Evolutionary conservation across 1,140 invertebrate genomes (phyloP), one percentile per base, ranked within the genome.

Genomic region (Nomia melanderi): DNA sequence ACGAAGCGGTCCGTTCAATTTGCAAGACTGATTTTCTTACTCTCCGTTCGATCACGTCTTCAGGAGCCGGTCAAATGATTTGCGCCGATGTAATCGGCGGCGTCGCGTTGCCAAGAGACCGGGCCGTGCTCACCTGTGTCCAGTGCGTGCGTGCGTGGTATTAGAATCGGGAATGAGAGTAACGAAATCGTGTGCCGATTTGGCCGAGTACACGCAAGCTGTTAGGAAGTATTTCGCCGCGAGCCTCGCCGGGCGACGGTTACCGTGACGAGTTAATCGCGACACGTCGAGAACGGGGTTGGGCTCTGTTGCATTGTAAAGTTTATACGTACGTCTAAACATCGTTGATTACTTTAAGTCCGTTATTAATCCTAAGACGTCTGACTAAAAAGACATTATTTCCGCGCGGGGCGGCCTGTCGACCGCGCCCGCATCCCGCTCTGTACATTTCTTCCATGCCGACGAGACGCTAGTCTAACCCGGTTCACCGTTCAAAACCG

Each of bases 311-410:
- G 80, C 78, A 84, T 88, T 89, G 87, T 87, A 89, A 88, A 88
- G 85, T 90, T 90, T 88, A 88, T 89, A 87, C 77, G 81, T 88
- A 88, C 83, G 79, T 85, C 76, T 84, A 87, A 65, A 83, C 71
- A 75, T 69, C 85, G 88, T 88, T 89, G 81, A 88, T 89, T 89
- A 88, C 72, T 87, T 87, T 89, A 89, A 87, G 80, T 84, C 86
- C 87, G 83, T 89, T 88, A 86, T 82, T 77, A 87, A 75, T 87
- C 80, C 65, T 84, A 86, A 88, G 81, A 86, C 81, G 83, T 87
- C 81, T 84, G 82, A 56, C 6, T 83, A 83, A n/a, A n/a, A n/a
- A 79, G 75, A 72, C 33, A 78, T 78, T 74, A 81, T 78, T 65
- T 54, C 65, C 57, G 74, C 64, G 73, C 44, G 47, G 53, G 56